phyloP scores from a whole-genome alignment of 2,888 invertebrate species.

The Clanis bilineata region DNA sequence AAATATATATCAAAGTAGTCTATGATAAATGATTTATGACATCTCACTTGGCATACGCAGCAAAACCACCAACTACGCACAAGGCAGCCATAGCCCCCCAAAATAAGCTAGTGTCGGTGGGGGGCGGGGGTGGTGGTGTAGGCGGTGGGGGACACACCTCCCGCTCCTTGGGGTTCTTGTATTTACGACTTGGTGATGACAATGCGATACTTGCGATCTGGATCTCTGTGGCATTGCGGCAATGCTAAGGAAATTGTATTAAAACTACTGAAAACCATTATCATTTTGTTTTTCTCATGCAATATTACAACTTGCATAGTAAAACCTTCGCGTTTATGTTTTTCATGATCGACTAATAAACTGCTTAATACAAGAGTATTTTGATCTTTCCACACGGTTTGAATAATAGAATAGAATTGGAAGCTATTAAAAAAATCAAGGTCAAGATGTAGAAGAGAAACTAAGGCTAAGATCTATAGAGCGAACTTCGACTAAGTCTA shows the following conservation, averaged over 20 bases:
- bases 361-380: no score
- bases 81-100: conserved; percentile 55
- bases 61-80: conserved; percentile 49
- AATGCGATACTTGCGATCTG: conserved; percentile 36
- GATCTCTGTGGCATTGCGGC: conserved; percentile 33
- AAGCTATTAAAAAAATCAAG: no score
- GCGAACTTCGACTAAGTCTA: no score
- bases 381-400: no score
- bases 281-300: neutral
- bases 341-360: no score
- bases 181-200: conserved; percentile 30
- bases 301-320: no score
- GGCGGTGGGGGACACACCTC: conserved; percentile 47
- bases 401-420: no score
- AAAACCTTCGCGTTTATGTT: no score
- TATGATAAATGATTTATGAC: neutral
- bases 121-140: conserved; percentile 50
- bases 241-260: conserved; percentile 29
- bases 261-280: neutral
- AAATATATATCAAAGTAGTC: no score
- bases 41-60: conserved; percentile 60
- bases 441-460: no score
- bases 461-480: no score
- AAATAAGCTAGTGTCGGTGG: conserved; percentile 51
- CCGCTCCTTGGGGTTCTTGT: conserved; percentile 40